Percentiles rank a stretch among this genome's conserved stretches.
These are phyloP conservation scores for Brachionus rotundiformis DNA, from an alignment of 1,140 invertebrate species.

Conservation along the genomic window DNA sequence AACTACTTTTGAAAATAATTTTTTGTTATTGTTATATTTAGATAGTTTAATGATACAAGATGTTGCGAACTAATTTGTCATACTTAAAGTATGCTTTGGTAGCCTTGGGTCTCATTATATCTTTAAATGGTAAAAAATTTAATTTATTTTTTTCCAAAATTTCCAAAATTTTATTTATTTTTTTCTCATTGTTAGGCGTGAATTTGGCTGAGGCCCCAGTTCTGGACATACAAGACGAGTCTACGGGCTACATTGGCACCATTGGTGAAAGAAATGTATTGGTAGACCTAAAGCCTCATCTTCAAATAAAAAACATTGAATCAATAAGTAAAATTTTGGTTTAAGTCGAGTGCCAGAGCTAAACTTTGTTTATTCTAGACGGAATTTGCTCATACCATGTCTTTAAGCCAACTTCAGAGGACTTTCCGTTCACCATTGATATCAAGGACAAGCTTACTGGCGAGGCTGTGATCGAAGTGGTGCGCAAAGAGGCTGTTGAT, in stretches of 20 bases:
- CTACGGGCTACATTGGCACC: constrained; percentile 9
- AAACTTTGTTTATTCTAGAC: neutral
- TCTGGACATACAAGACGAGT: constrained; percentile 16
- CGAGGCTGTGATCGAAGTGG: constrained; percentile 34
- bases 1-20: neutral
- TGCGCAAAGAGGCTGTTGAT: neutral
- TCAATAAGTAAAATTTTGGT: constrained; percentile 44
- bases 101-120: neutral
- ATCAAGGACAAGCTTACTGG: constrained; percentile 39
- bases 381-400: constrained; percentile 51
- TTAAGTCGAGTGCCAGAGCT: too few species aligned
- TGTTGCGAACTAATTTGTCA: neutral
- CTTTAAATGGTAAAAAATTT: constrained; percentile 7
- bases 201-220: neutral
- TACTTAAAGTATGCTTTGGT: neutral
- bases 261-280: constrained; percentile 39
- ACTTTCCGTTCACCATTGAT: constrained; percentile 45
- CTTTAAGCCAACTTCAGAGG: constrained; percentile 33
- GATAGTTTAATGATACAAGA: neutral
- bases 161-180: neutral
- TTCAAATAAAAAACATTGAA: constrained; percentile 51
- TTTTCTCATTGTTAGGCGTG: neutral
- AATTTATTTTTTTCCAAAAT: neutral
- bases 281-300: constrained; percentile 45
- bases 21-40: neutral